Conservation (phyloP, 2,797 vertebrate species). For the Enteromius afrohamiltoni region DNA sequence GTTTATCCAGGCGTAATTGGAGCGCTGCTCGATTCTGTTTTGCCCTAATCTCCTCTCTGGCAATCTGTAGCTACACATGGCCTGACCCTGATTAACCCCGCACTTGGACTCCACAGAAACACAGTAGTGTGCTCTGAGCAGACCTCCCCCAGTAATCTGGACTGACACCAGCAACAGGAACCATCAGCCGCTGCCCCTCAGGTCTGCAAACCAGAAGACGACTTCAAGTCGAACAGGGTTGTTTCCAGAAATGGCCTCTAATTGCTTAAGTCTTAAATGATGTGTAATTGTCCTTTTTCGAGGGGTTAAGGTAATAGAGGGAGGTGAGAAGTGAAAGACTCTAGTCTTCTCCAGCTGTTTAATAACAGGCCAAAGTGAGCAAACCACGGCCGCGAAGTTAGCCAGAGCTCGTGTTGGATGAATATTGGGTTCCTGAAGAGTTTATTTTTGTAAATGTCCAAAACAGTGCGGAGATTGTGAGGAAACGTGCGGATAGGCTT, state of each 20-base stretch:
- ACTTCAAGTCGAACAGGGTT: constrained; percentile 65
- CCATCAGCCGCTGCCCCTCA: constrained; percentile 35
- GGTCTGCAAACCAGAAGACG: constrained; percentile 54
- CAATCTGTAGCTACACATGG: constrained; percentile 67
- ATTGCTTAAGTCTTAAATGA: constrained; percentile 86
- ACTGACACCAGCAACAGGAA: constrained; percentile 43
- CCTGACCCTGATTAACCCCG: constrained; percentile 76
- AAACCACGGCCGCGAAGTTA: constrained; percentile 53
- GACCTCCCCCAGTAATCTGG: constrained; percentile 54
- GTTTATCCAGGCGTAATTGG: constrained; percentile 73
- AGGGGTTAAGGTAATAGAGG: constrained; percentile 74
- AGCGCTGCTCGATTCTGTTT: constrained; percentile 70
- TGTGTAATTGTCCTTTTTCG: constrained; percentile 80
- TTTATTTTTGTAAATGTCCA: constrained; percentile 61
- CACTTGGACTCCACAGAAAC: constrained; percentile 58
- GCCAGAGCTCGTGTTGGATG: constrained; percentile 54
- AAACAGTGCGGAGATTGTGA: constrained; percentile 59
- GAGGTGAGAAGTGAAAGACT: constrained; percentile 63
- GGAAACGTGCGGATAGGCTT: constrained; percentile 43
- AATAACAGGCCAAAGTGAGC: constrained; percentile 62
- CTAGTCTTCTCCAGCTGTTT: constrained; percentile 71
- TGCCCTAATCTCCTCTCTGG: constrained; percentile 72
- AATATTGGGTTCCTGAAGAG: constrained; percentile 59
- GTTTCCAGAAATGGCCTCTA: constrained; percentile 81
- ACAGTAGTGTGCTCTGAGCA: constrained; percentile 55